A percentile compares a stretch with the other conserved stretches of the same genome.
These are phyloP conservation scores for Cossypha niveicapilla DNA, from an alignment of 2,797 vertebrate species.

Conservation along the genomic window DNA sequence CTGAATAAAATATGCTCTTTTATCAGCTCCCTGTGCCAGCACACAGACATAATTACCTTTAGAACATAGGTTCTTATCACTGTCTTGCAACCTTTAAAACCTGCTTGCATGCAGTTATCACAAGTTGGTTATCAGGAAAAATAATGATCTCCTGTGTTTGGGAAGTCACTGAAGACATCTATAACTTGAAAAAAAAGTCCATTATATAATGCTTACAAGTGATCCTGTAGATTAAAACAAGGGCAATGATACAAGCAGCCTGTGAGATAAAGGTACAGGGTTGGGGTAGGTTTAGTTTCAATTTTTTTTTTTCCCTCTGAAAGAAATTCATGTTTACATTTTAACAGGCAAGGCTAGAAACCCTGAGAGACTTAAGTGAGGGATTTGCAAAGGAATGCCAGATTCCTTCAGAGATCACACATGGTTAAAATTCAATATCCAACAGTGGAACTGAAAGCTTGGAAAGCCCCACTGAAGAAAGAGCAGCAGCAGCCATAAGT, in stretches of 20 bases:
- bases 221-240: not conserved
- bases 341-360: not conserved
- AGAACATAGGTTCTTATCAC: not conserved
- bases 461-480: not conserved
- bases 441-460: not conserved
- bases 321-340: slow-evolving; percentile 9
- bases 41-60: not conserved
- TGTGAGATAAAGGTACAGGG: not conserved
- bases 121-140: not conserved
- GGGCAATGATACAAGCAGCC: not conserved
- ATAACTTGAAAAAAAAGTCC: not conserved
- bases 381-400: slow-evolving; percentile 6
- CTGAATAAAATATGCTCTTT: not conserved
- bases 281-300: not conserved
- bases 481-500: not conserved
- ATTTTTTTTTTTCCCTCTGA: not conserved
- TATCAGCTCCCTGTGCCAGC: not conserved
- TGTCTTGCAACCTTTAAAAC: not conserved
- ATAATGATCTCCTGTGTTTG: not conserved
- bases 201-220: not conserved
- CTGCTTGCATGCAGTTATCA: not conserved
- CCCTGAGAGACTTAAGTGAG: not conserved
- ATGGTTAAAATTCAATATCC: slow-evolving; percentile 35
- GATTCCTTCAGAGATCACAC: slow-evolving; percentile 23
- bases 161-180: not conserved